Conservation (phyloP, 2,888 invertebrate species). For the Amiota communis region DNA sequence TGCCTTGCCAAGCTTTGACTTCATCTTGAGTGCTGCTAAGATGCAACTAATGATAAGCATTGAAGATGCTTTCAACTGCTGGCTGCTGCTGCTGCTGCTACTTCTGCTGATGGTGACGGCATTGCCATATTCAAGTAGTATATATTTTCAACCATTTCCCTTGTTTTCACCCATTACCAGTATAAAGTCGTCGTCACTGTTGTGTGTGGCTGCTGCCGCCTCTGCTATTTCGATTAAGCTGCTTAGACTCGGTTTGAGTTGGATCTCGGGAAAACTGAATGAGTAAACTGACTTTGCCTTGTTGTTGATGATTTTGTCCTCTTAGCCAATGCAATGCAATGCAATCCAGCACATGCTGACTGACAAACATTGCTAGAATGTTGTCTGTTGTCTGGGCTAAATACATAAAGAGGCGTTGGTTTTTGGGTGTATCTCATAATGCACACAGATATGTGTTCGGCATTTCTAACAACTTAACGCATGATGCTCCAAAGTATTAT, state of each 20-base stretch:
- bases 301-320: too few species aligned
- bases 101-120: neutral
- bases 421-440: conserved; percentile 59
- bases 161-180: neutral
- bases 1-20: conserved; percentile 55
- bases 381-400: too few species aligned
- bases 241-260: conserved; percentile 47
- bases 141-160: too few species aligned
- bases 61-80: conserved; percentile 22
- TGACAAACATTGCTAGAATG: too few species aligned
- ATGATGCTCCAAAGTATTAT: conserved; percentile 25
- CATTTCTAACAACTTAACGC: conserved; percentile 59
- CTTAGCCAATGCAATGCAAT: too few species aligned
- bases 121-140: neutral
- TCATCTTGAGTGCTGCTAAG: conserved; percentile 66
- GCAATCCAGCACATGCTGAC: too few species aligned
- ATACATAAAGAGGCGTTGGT: conserved; percentile 51
- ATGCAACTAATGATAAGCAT: conserved; percentile 64
- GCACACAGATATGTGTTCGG: conserved; percentile 5
- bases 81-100: neutral
- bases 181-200: neutral
- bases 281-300: too few species aligned
- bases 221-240: conserved; percentile 56
- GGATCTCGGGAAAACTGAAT: too few species aligned
- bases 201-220: neutral